These are phyloP conservation scores for Oxycera nigricornis DNA, from an alignment of 2,888 invertebrate species.

Conservation along the genomic window DNA sequence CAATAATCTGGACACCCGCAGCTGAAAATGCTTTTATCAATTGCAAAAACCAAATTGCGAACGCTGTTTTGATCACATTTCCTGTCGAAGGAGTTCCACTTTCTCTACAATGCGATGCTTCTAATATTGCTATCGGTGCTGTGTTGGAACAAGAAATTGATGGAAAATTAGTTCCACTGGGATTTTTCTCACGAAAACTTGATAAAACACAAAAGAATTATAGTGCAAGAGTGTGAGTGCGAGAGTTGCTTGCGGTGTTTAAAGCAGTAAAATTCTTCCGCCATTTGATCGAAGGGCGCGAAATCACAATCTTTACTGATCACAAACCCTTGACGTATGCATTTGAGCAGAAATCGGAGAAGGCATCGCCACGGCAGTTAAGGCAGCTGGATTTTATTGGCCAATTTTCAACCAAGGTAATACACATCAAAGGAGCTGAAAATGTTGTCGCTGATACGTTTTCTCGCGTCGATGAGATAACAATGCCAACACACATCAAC, in stretches of 20 bases:
- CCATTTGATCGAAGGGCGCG: slow-evolving; percentile 34
- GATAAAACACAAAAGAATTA: neutral
- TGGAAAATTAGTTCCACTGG: slow-evolving; percentile 3
- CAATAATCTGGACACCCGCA: slow-evolving; percentile 47
- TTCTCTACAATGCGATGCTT: slow-evolving; percentile 36
- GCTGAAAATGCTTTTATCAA: slow-evolving; percentile 44
- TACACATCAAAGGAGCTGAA: neutral
- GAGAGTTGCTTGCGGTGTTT: slow-evolving; percentile 30
- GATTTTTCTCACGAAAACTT: slow-evolving; percentile 23
- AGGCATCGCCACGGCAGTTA: slow-evolving; percentile 38
- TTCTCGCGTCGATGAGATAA: neutral
- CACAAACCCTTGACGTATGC: neutral
- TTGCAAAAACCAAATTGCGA: slow-evolving; percentile 31
- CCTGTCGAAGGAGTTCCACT: slow-evolving; percentile 20
- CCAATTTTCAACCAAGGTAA: neutral
- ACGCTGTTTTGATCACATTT: slow-evolving; percentile 34
- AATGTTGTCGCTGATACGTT: neutral
- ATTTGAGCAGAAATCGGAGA: slow-evolving; percentile 32
- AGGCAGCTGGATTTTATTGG: slow-evolving; percentile 5
- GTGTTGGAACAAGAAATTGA: slow-evolving; percentile 32
- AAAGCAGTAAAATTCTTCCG: slow-evolving; percentile 39
- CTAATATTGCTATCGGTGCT: slow-evolving; percentile 27
- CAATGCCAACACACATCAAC: slow-evolving; percentile 1
- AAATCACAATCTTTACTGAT: slow-evolving; percentile 8
- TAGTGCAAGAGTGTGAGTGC: neutral